Percentiles rank a stretch among this genome's conserved stretches.
These are phyloP conservation scores for zebrafish (Danio rerio) DNA, from an alignment of 2,113 vertebrate species.

Conservation along the genomic window GRCz12tu NC_133191.1:10319001-10319500, in stretches of 20 bases:
- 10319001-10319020: slow-evolving; percentile 64
- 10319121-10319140: slow-evolving; percentile 42
- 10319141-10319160: slow-evolving; percentile 48
- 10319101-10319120: slow-evolving; percentile 48
- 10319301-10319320: slow-evolving; percentile 78
- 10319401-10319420: slow-evolving; percentile 32
- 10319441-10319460: slow-evolving; percentile 41
- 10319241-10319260: slow-evolving; percentile 67
- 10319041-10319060: slow-evolving; percentile 54
- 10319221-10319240: slow-evolving; percentile 52
- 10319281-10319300: slow-evolving; percentile 76
- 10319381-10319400: slow-evolving; percentile 37
- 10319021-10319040: slow-evolving; percentile 46
- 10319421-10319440: slow-evolving; percentile 32
- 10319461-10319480: not conserved
- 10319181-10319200: slow-evolving; percentile 51
- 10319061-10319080: slow-evolving; percentile 14
- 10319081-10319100: not conserved
- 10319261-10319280: slow-evolving; percentile 77
- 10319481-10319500: slow-evolving; percentile 8
- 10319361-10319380: slow-evolving; percentile 75
- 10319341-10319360: slow-evolving; percentile 80
- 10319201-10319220: slow-evolving; percentile 49
- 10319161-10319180: slow-evolving; percentile 41
- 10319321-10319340: slow-evolving; percentile 77